A percentile compares a stretch with the other conserved stretches of the same genome.
These are phyloP conservation scores for Scomber scombrus DNA, from an alignment of 2,113 vertebrate genomes.

Conservation along the genomic window DNA sequence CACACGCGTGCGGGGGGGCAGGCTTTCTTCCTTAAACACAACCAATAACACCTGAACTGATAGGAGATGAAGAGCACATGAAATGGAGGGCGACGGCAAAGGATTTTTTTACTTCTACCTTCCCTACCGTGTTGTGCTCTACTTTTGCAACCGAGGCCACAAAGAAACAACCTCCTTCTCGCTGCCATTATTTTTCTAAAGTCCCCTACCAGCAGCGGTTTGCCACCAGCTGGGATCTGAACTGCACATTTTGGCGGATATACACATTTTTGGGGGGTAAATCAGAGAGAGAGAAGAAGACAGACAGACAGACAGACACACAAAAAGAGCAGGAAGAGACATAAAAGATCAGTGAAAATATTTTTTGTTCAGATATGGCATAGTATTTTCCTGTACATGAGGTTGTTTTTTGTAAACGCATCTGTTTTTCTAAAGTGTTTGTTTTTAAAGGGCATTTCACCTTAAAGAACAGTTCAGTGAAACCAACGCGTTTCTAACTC, in stretches of 20 bases:
- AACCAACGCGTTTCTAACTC: conserved; percentile 37
- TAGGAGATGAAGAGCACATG: conserved; percentile 8
- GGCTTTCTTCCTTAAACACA: conserved; percentile 5
- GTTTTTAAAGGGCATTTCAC: conserved; percentile 75
- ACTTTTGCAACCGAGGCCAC: conserved; percentile 16
- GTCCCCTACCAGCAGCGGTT: conserved; percentile 12
- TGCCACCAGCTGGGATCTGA: conserved; percentile 27
- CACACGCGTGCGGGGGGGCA: neutral
- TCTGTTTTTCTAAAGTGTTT: conserved; percentile 70
- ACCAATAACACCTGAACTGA: conserved; percentile 30
- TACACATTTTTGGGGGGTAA: conserved; percentile 49
- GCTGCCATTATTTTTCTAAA: conserved; percentile 11
- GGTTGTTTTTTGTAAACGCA: conserved; percentile 82
- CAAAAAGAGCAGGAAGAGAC: conserved; percentile 62
- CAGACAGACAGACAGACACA: conserved; percentile 13
- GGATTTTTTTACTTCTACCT: neutral
- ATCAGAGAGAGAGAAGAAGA: conserved; percentile 13
- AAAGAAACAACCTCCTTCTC: conserved; percentile 1
- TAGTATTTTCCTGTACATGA: conserved; percentile 82
- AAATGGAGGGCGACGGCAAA: conserved; percentile 6
- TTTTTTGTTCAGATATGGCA: conserved; percentile 84
- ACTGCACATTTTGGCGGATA: conserved; percentile 54
- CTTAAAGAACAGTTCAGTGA: conserved; percentile 60
- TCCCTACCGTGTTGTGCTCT: conserved; percentile 28
- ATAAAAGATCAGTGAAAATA: conserved; percentile 48